Evolutionary conservation across 2,113 vertebrate species (phyloP).

Genomic region (Scartelaos histophorus): DNA sequence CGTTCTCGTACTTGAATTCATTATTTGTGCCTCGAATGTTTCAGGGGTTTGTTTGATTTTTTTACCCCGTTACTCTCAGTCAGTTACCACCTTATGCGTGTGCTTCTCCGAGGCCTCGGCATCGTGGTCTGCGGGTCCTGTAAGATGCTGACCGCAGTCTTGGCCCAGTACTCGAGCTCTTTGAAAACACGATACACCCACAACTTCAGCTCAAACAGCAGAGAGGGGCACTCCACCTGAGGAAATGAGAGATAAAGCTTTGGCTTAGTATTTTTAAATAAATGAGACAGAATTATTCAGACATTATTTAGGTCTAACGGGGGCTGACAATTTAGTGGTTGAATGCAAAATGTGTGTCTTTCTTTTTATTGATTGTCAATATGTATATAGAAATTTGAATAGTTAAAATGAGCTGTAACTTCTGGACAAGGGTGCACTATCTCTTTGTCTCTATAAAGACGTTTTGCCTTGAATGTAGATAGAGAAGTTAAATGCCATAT

Average conservation of each 20-base stretch:
- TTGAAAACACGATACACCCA: slow-evolving; percentile 70
- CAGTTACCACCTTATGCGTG: slow-evolving; percentile 33
- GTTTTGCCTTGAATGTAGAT: too few relatives aligned
- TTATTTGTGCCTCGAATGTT: neutral
- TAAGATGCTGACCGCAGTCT: slow-evolving; percentile 51
- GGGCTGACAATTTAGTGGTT: too few relatives aligned
- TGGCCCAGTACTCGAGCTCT: slow-evolving; percentile 75
- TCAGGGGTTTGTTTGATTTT: neutral
- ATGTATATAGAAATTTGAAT: too few relatives aligned
- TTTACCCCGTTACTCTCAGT: neutral
- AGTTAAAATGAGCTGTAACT: too few relatives aligned
- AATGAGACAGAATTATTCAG: too few relatives aligned
- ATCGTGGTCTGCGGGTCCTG: slow-evolving; percentile 27
- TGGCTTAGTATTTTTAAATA: neutral
- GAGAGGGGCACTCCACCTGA: slow-evolving; percentile 40
- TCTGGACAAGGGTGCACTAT: too few relatives aligned
- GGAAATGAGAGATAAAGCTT: slow-evolving; percentile 3
- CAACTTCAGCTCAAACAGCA: slow-evolving; percentile 67
- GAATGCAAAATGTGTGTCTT: too few relatives aligned
- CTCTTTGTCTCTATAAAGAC: too few relatives aligned
- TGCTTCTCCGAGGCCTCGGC: slow-evolving; percentile 17
- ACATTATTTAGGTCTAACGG: too few relatives aligned
- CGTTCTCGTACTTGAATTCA: neutral
- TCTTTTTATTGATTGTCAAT: too few relatives aligned
- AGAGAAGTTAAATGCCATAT: too few relatives aligned